These are phyloP conservation scores for Slavum lentiscoides DNA, from an alignment of 2,888 invertebrate genomes.

Conservation along the genomic window DNA sequence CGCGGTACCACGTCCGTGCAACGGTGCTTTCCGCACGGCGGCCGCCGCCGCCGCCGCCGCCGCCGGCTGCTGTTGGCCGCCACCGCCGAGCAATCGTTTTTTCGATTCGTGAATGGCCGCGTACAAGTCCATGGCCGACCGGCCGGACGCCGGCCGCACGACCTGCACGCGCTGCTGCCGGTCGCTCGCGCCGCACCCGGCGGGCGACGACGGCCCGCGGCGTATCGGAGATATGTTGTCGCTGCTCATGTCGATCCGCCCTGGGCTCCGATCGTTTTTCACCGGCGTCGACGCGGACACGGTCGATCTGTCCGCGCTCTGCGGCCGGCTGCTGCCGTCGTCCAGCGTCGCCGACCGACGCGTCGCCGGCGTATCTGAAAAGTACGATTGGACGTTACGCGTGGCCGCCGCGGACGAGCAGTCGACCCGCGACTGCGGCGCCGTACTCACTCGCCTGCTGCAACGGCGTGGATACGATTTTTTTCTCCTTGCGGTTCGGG, in stretches of 20 bases:
- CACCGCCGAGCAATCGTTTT: constrained; percentile 59
- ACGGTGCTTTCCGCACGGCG: not conserved
- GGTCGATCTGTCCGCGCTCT: not conserved
- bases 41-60: constrained; percentile 57
- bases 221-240: constrained; percentile 45
- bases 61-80: constrained; percentile 55
- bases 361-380: not conserved
- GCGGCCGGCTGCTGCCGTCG: not conserved
- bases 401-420: too few species aligned
- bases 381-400: not conserved
- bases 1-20: too few species aligned
- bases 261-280: constrained; percentile 26
- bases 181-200: too few species aligned
- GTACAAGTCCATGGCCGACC: constrained; percentile 78
- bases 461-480: too few species aligned
- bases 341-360: not conserved
- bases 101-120: constrained; percentile 78
- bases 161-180: too few species aligned
- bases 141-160: constrained; percentile 59
- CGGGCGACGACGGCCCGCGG: not conserved
- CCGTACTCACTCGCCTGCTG: too few species aligned
- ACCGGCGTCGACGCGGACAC: constrained; percentile 48
- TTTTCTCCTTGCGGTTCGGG: too few species aligned
- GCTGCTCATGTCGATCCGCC: constrained; percentile 41
- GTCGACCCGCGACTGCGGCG: too few species aligned